Evolutionary conservation across 2,888 invertebrate species (phyloP).

Genomic region (Protophormia terraenovae): DNA sequence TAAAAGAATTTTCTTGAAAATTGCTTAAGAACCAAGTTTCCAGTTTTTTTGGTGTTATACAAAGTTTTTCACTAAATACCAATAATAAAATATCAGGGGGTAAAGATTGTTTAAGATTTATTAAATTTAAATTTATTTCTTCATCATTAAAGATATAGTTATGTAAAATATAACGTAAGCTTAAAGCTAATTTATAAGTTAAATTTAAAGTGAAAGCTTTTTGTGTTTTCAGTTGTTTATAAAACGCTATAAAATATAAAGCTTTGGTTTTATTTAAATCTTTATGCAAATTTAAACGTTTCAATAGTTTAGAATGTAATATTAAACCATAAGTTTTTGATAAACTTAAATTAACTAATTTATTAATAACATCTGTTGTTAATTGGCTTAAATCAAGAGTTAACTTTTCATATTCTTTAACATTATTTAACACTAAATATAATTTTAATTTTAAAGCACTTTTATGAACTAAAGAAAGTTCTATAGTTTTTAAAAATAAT

Average conservation of each 20-base stretch:
- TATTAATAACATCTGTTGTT: not conserved
- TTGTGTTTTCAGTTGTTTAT: constrained; percentile 69
- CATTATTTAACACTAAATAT: not conserved
- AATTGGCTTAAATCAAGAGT: constrained; percentile 22
- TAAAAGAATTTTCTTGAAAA: constrained; percentile 7
- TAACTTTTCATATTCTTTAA: not conserved
- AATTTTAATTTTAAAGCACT: constrained; percentile 21
- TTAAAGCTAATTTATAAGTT: constrained; percentile 69
- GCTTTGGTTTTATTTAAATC: constrained; percentile 66
- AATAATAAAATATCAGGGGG: constrained; percentile 64
- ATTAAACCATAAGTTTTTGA: constrained; percentile 44
- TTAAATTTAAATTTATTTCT: constrained; percentile 61
- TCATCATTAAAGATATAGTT: not conserved
- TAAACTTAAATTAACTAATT: not conserved
- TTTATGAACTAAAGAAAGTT: constrained; percentile 32
- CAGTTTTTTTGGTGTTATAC: constrained; percentile 20
- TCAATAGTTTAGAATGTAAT: constrained; percentile 31
- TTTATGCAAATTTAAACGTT: constrained; percentile 40
- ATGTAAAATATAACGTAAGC: constrained; percentile 60
- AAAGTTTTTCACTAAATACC: constrained; percentile 68
- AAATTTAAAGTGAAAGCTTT: constrained; percentile 40
- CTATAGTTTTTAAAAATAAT: constrained; percentile 3
- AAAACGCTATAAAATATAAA: constrained; percentile 71
- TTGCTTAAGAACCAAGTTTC: not conserved
- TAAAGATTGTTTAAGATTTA: constrained; percentile 73